Evolutionary conservation across 2,888 invertebrate species (phyloP), one percentile per base, ranked within the genome.

Genomic region (Byasa hedistus): DNA sequence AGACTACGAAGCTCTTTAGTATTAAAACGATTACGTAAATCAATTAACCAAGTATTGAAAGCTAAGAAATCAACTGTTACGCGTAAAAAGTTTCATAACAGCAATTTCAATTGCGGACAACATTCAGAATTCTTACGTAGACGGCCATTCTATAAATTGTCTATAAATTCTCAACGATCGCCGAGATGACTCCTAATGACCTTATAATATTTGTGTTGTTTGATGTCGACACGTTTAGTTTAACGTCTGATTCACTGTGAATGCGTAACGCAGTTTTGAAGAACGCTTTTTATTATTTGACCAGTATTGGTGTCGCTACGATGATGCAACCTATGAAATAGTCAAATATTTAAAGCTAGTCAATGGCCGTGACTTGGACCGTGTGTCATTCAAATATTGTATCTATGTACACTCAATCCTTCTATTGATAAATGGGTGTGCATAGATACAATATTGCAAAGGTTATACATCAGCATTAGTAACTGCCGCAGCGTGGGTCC

Each of bases 241-340:
- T 39, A 51, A 57, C 64, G 64, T 65, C 65, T 66, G 62, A 70
- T 59, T 70, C 68, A 66, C 59, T n/a, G 57, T 36, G 57, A 39
- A 58, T 27, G 51, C 63, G 58, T 67, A 67, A 65, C 66, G 48
- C 36, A 65, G 64, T 68, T 67, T 52, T 69, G 57, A 65, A 36
- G 67, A 65, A 67, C 60, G 64, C 57, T 61, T 62, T 44, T 44
- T 63, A 65, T 68, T 65, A 48, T 63, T 63, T 63, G 51, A 63
- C 48, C 24, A 59, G 60, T 57, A 21, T 66, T 64, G 57, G 68
- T 70, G 69, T 68, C 52, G 64, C 70, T 27, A 58, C n/a, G 54
- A 63, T 71, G 71, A 72, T 65, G 72, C 70, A 75, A 73, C 66
- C 61, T 66, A 60, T 68, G 57, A 68, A 69, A 70, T 57, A 68